These are phyloP conservation scores for Heteractis magnifica DNA, from an alignment of 92 coral and sea anemone genomes.

Conservation along the genomic window DNA sequence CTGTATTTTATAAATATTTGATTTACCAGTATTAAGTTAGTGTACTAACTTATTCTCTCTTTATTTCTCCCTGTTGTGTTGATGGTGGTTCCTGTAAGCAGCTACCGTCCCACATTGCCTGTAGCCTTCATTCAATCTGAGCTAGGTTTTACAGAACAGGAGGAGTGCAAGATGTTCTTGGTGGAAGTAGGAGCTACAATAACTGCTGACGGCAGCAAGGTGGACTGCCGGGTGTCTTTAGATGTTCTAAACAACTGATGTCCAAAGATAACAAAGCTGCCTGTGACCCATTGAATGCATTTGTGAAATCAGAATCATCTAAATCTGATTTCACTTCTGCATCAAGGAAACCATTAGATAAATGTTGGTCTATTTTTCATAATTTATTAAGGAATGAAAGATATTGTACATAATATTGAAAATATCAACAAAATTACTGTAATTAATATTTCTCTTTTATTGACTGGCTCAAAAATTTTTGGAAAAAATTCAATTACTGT, in stretches of 20 bases:
- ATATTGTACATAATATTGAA: not conserved
- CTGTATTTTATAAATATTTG: not conserved
- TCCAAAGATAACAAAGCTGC: slow-evolving; percentile 24
- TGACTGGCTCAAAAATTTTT: not conserved
- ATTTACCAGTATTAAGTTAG: not conserved
- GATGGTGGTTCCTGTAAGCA: slow-evolving; percentile 48
- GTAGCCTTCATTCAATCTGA: slow-evolving; percentile 99
- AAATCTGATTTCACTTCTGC: slow-evolving; percentile 42
- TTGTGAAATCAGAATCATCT: slow-evolving; percentile 22
- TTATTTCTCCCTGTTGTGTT: slow-evolving; percentile 26
- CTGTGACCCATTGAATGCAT: slow-evolving; percentile 22
- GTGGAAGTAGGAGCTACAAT: slow-evolving; percentile 80
- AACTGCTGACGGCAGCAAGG: slow-evolving; percentile 81
- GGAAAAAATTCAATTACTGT: not conserved
- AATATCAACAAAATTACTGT: not conserved
- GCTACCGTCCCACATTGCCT: slow-evolving; percentile 98
- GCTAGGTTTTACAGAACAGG: slow-evolving; percentile 96
- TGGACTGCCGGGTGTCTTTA: slow-evolving; percentile 94
- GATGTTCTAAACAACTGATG: slow-evolving; percentile 64
- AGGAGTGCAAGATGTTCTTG: slow-evolving; percentile 91
- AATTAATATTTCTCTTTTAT: not conserved
- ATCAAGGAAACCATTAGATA: not conserved
- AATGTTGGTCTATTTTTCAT: not conserved
- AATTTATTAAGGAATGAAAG: not conserved
- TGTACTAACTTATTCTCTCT: slow-evolving; percentile 18